Conservation (phyloP, 2,113 vertebrate genomes). For the Pseudorasbora parva region DNA sequence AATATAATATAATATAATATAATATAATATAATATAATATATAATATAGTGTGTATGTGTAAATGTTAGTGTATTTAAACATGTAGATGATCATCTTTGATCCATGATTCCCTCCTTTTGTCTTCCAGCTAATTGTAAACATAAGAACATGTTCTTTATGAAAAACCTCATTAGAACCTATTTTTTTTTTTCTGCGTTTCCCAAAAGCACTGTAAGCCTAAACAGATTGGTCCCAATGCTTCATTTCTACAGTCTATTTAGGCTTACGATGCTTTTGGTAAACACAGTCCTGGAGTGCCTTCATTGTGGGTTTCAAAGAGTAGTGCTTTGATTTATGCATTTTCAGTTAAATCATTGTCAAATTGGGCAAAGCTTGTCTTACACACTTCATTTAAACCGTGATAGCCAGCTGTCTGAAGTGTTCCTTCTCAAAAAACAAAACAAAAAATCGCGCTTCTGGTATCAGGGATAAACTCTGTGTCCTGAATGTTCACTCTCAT, state of each 20-base stretch:
- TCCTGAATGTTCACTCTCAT: conserved; percentile 7
- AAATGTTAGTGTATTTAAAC: too few relatives aligned
- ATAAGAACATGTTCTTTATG: background rate
- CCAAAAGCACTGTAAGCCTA: background rate
- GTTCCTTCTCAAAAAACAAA: too few relatives aligned
- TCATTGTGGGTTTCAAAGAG: background rate
- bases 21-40: too few relatives aligned
- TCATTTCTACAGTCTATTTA: background rate
- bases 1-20: too few relatives aligned
- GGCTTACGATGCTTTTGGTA: background rate
- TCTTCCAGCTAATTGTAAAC: background rate
- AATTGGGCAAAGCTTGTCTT: background rate
- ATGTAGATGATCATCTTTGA: background rate
- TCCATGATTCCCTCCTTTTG: background rate
- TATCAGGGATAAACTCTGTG: conserved; percentile 3
- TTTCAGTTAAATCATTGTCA: background rate
- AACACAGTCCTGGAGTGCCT: background rate
- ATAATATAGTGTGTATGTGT: too few relatives aligned
- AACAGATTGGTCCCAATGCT: background rate
- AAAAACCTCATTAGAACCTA: background rate
- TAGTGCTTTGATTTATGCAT: background rate
- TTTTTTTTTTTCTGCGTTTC: background rate
- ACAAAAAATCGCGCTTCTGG: conserved; percentile 3
- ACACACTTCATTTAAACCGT: background rate
- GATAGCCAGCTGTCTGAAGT: conserved; percentile 32